phyloP scores from a whole-genome alignment of 2,113 vertebrate species.

The Origma solitaria region DNA sequence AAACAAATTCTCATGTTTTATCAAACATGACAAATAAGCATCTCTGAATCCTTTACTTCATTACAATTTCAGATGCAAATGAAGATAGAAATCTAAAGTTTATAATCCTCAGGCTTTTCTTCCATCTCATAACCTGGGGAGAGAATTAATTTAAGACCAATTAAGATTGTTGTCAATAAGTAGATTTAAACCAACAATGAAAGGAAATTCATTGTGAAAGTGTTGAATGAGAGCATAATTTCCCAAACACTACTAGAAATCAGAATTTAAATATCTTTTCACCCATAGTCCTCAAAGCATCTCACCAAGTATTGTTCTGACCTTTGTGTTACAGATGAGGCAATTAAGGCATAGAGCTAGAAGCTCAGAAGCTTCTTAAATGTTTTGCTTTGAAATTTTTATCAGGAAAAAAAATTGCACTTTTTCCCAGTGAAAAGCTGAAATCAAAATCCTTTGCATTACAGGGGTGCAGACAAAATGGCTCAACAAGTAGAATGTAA shows the following conservation, averaged over 20 bases:
- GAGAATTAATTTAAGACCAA: background rate
- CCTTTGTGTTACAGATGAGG: background rate
- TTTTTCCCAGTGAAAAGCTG: background rate
- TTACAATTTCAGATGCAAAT: slow-evolving; percentile 13
- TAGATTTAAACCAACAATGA: background rate
- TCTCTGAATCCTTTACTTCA: background rate
- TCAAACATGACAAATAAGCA: background rate
- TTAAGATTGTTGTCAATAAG: background rate
- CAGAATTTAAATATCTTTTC: background rate
- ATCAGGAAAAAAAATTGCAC: background rate
- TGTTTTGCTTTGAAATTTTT: background rate
- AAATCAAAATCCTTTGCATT: background rate
- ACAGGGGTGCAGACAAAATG: background rate
- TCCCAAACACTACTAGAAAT: background rate
- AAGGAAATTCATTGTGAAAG: background rate
- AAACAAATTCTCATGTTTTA: background rate
- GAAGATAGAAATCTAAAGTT: background rate
- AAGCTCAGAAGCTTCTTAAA: background rate
- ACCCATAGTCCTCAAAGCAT: background rate
- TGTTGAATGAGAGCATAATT: background rate
- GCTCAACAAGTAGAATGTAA: background rate
- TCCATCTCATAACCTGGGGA: background rate
- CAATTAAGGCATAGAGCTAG: background rate
- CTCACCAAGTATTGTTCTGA: background rate
- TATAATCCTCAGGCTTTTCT: background rate